These are phyloP conservation scores for Nasonia giraulti DNA, from an alignment of 1,140 invertebrate species.

Conservation along the genomic window DNA sequence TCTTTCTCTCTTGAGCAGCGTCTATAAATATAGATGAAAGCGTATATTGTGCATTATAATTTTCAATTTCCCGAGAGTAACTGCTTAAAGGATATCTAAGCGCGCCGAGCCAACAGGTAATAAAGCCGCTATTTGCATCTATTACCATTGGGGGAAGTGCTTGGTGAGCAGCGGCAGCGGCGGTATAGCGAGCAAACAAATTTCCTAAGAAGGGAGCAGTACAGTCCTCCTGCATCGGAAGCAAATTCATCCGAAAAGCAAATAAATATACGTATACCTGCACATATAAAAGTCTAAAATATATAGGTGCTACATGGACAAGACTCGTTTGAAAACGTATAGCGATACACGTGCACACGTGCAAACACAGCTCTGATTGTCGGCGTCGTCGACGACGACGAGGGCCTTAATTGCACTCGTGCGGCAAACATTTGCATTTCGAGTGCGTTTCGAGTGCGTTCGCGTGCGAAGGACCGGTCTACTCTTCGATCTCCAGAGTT, in stretches of 20 bases:
- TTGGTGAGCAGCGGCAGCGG: neutral
- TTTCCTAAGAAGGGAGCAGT: no score
- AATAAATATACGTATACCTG: neutral
- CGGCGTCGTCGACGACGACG: neutral
- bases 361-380: neutral
- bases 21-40: neutral
- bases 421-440: conserved; percentile 27
- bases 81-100: no score
- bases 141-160: neutral
- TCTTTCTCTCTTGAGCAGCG: no score
- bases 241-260: neutral
- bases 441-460: conserved; percentile 22
- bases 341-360: no score
- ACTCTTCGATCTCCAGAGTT: neutral
- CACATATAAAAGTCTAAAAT: neutral
- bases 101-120: neutral
- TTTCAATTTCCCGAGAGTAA: neutral
- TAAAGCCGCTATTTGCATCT: neutral
- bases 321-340: no score
- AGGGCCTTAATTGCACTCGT: conserved; percentile 28
- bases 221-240: no score
- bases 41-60: neutral
- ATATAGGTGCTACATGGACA: no score
- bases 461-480: neutral
- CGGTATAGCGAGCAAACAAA: no score